Conservation (phyloP, 37 sponge, comb jelly and placozoan genomes). For the Geodia barretti region DNA sequence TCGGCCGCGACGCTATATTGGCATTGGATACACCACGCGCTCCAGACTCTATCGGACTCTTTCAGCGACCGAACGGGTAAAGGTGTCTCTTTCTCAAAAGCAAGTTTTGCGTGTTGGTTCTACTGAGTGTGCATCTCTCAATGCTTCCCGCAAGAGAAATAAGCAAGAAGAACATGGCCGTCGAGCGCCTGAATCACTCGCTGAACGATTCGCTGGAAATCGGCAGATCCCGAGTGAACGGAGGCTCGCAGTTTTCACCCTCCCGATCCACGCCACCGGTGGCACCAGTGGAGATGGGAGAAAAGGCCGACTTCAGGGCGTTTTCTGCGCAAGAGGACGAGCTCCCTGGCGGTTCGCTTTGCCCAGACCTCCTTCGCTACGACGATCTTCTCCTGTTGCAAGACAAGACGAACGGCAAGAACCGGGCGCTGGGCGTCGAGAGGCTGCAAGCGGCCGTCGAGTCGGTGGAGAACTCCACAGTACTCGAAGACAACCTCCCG, state of each 20-base stretch:
- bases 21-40: neutral
- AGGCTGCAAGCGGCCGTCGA: slow-evolving; percentile 33
- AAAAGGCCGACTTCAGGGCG: slow-evolving; percentile 8
- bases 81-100: neutral
- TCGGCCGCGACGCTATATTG: neutral
- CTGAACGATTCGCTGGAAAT: slow-evolving; percentile 37
- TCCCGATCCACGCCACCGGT: neutral
- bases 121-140: too few species aligned
- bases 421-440: slow-evolving; percentile 28
- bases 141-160: neutral
- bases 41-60: neutral
- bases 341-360: neutral
- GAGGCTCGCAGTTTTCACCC: neutral
- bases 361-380: slow-evolving; percentile 31
- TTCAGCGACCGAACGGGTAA: neutral
- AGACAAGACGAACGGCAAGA: slow-evolving; percentile 36
- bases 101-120: too few species aligned
- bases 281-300: slow-evolving; percentile 19
- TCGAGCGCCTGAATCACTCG: neutral
- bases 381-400: slow-evolving; percentile 1
- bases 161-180: slow-evolving; percentile 15
- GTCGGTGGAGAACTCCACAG: neutral
- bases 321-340: slow-evolving; percentile 4
- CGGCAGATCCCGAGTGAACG: neutral
- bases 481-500: slow-evolving; percentile 33